phyloP scores from a whole-genome alignment of 2,888 invertebrate species.

The Ichneumoninae sp. region DNA sequence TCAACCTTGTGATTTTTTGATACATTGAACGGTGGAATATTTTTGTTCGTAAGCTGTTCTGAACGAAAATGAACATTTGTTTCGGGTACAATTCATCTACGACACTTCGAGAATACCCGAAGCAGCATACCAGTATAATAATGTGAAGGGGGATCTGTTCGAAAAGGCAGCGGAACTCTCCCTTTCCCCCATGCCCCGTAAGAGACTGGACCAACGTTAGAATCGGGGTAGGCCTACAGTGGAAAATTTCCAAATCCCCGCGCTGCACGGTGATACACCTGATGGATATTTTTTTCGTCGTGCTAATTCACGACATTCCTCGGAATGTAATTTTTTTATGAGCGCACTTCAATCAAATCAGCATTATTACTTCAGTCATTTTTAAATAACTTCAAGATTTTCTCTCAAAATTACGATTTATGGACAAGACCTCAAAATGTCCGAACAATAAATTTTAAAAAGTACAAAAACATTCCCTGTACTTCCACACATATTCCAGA shows the following conservation, averaged over 20 bases:
- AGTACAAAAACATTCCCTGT: too few relatives aligned
- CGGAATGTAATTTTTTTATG: not conserved
- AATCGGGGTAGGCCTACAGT: slow-evolving; percentile 14
- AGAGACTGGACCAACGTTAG: slow-evolving; percentile 13
- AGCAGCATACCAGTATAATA: not conserved
- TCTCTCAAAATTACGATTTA: too few relatives aligned
- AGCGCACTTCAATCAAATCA: too few relatives aligned
- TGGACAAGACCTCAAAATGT: too few relatives aligned
- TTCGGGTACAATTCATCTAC: not conserved
- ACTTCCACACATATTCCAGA: too few relatives aligned
- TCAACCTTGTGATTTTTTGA: not conserved
- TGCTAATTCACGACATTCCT: not conserved
- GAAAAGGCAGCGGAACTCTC: not conserved
- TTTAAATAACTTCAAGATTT: too few relatives aligned
- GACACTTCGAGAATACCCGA: not conserved
- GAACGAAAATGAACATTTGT: not conserved
- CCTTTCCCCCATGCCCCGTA: not conserved
- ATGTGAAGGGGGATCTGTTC: slow-evolving; percentile 4
- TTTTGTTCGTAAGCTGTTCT: not conserved
- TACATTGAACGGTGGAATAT: not conserved
- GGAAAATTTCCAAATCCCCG: slow-evolving; percentile 26
- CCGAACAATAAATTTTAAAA: too few relatives aligned
- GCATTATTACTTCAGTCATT: too few relatives aligned
- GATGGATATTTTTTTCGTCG: not conserved
- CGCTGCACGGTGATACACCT: not conserved